Evolutionary conservation across 2,888 invertebrate species (phyloP).

Genomic region (Drosophila maculinotata): DNA sequence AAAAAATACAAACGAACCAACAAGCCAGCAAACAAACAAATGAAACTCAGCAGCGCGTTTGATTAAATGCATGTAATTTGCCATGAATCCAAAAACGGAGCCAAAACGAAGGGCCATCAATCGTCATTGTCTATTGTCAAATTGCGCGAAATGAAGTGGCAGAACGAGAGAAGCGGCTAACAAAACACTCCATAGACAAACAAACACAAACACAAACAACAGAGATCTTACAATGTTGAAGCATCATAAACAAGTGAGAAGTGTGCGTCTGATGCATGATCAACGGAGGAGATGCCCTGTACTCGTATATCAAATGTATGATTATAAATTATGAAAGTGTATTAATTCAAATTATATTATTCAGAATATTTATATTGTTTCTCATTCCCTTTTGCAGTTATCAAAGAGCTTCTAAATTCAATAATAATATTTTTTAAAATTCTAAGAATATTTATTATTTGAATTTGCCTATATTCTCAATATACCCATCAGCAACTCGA

Average conservation of each 20-base stretch:
- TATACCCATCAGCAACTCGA: neutral
- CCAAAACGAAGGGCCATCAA: conserved; percentile 55
- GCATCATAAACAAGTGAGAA: conserved; percentile 21
- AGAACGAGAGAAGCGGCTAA: conserved; percentile 16
- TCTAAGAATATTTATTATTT: no score
- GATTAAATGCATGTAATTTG: conserved; percentile 78
- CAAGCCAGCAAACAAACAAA: conserved; percentile 54
- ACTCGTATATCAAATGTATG: neutral
- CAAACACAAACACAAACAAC: conserved; percentile 24
- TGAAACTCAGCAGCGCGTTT: conserved; percentile 63
- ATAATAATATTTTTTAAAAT: no score
- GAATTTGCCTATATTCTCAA: no score
- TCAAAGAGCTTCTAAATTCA: no score
- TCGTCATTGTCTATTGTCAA: conserved; percentile 73
- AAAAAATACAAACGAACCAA: neutral
- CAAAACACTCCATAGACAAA: conserved; percentile 49
- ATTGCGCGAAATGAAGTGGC: conserved; percentile 68
- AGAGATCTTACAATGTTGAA: conserved; percentile 29
- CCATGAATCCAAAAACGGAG: conserved; percentile 21
- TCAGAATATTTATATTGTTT: no score
- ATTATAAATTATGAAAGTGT: no score
- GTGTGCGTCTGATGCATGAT: neutral
- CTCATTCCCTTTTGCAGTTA: no score
- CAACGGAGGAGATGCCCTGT: conserved; percentile 3
- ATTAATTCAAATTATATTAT: no score